Evolutionary conservation across 2,113 vertebrate species (phyloP).

Genomic region (Sylvicapra grimmia): DNA sequence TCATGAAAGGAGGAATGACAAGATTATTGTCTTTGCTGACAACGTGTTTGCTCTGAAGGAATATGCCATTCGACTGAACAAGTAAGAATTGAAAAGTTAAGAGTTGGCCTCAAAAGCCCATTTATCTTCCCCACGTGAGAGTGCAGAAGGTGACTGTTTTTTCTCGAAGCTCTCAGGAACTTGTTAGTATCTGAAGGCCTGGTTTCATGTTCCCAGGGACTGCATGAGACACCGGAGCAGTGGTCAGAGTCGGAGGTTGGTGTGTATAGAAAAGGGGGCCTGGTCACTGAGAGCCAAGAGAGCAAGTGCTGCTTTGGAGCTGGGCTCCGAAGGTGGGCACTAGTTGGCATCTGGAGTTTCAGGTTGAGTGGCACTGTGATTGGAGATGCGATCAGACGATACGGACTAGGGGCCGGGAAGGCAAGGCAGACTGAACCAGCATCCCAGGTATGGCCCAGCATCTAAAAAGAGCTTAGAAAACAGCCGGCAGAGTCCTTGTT

Average conservation of each 20-base stretch:
- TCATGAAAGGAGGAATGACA: conserved; percentile 97
- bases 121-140: neutral
- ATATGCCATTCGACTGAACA: conserved; percentile 94
- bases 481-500: accelerated
- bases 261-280: neutral
- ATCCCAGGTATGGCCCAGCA: neutral
- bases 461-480: neutral
- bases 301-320: neutral
- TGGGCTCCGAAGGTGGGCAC: neutral
- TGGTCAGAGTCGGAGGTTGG: neutral
- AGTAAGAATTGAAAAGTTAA: conserved; percentile 78
- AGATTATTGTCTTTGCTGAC: conserved; percentile 99
- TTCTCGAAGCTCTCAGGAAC: neutral
- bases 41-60: conserved; percentile 98
- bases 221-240: neutral
- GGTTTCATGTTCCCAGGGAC: neutral
- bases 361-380: neutral
- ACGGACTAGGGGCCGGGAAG: neutral
- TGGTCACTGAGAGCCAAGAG: neutral
- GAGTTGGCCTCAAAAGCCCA: neutral
- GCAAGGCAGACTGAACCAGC: neutral
- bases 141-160: neutral
- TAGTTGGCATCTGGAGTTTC: neutral
- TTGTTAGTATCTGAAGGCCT: neutral
- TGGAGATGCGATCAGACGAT: neutral